Evolutionary conservation across 2,888 invertebrate genomes (phyloP).

Genomic region (Alloplasta piceator): DNA sequence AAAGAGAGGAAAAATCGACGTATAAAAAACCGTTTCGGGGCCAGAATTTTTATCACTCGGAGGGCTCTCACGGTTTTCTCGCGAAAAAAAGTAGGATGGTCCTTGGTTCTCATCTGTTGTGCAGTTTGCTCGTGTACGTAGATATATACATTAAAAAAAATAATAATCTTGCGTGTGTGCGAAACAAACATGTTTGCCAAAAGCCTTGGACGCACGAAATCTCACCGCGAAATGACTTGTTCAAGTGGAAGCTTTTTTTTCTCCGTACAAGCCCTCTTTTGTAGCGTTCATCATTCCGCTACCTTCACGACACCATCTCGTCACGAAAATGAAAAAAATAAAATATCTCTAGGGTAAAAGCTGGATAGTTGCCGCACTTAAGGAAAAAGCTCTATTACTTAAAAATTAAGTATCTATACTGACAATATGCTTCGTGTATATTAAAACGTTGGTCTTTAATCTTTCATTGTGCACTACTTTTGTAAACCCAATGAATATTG

Average conservation of each 20-base stretch:
- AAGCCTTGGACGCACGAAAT: constrained; percentile 25
- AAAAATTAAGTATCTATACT: too few relatives aligned
- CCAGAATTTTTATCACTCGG: constrained; percentile 25
- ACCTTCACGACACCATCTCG: background rate
- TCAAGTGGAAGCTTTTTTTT: constrained; percentile 39
- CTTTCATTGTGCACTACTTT: too few relatives aligned
- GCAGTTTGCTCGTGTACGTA: constrained; percentile 3
- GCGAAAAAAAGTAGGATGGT: background rate
- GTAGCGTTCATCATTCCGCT: constrained; percentile 15
- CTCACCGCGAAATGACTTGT: constrained; percentile 17
- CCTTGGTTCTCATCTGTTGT: constrained; percentile 22
- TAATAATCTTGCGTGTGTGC: too few relatives aligned
- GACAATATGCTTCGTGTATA: too few relatives aligned
- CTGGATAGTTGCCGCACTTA: too few relatives aligned
- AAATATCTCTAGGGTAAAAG: too few relatives aligned
- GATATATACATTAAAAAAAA: background rate
- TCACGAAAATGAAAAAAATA: constrained; percentile 11
- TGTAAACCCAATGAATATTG: too few relatives aligned
- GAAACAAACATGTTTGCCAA: constrained; percentile 8
- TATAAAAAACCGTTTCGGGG: constrained; percentile 6
- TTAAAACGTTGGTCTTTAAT: too few relatives aligned
- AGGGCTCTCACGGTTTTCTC: background rate
- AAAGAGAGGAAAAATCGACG: background rate
- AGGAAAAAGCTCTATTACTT: too few relatives aligned
- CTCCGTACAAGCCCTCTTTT: constrained; percentile 3